phyloP scores from a whole-genome alignment of 2,888 invertebrate species.

The Calameuta pallipes region DNA sequence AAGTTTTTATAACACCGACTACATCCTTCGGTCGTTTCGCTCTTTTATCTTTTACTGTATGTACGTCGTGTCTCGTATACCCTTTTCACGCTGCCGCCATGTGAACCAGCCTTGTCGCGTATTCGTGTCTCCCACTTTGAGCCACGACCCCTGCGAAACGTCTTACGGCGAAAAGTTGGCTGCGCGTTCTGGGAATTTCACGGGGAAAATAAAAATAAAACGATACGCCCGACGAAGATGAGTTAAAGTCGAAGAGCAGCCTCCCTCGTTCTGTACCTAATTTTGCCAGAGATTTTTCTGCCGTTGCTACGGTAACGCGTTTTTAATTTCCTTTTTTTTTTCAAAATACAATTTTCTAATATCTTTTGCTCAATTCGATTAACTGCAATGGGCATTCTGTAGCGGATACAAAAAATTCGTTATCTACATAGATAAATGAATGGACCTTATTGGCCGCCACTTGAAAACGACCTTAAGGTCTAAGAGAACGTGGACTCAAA shows the following conservation, averaged over 20 bases:
- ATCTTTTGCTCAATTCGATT: no score
- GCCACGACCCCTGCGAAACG: neutral
- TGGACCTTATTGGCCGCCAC: no score
- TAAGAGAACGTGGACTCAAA: no score
- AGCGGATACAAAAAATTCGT: no score
- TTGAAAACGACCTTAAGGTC: no score
- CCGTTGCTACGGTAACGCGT: neutral
- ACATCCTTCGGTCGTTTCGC: neutral
- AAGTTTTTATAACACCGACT: neutral
- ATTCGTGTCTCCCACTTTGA: neutral
- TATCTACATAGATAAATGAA: no score
- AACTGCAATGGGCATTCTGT: no score
- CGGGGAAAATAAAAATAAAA: neutral
- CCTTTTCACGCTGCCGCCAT: neutral
- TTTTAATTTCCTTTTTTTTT: neutral
- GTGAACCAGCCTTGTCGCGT: neutral
- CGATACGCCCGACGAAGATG: neutral
- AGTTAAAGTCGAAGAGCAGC: neutral
- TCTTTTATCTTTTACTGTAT: neutral
- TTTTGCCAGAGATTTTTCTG: neutral
- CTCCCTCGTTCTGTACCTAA: neutral
- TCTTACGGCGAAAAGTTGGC: neutral
- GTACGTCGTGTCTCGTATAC: no score
- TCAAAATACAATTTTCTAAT: neutral
- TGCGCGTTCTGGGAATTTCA: neutral